These are phyloP conservation scores for Rhyacichthys aspro DNA, from an alignment of 2,797 vertebrate genomes.

Conservation along the genomic window DNA sequence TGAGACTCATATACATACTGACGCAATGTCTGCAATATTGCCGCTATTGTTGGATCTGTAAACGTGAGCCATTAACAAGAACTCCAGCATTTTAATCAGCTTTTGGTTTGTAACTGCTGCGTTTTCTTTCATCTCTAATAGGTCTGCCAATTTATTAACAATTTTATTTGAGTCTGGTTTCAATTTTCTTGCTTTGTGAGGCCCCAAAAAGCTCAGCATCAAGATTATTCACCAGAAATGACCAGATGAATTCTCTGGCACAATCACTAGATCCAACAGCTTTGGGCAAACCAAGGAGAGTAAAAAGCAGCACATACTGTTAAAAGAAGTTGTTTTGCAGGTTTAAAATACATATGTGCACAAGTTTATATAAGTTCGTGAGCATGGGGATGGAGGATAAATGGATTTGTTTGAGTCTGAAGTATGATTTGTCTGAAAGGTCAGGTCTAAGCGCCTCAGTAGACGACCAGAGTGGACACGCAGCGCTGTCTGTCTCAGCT, in stretches of 20 bases:
- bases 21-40: not conserved
- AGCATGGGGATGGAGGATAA: not conserved
- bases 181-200: no score
- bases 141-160: no score
- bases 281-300: no score
- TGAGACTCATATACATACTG: not conserved
- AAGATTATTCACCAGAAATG: no score
- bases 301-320: no score
- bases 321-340: no score
- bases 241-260: no score
- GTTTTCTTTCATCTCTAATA: not conserved
- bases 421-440: constrained; percentile 1
- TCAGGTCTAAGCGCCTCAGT: constrained; percentile 9
- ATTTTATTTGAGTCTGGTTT: no score
- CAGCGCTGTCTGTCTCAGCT: constrained; percentile 14
- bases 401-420: constrained; percentile 9
- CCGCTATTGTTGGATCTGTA: not conserved
- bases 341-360: no score
- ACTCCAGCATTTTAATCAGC: not conserved
- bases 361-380: not conserved
- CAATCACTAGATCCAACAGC: no score
- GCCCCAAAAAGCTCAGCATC: no score
- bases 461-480: constrained; percentile 7
- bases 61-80: not conserved
- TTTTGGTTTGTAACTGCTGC: not conserved